A percentile compares a stretch with the other conserved stretches of the same genome.
Evolutionary conservation across 2,113 vertebrate species (phyloP).

Genomic region (Oenanthe oenanthe): DNA sequence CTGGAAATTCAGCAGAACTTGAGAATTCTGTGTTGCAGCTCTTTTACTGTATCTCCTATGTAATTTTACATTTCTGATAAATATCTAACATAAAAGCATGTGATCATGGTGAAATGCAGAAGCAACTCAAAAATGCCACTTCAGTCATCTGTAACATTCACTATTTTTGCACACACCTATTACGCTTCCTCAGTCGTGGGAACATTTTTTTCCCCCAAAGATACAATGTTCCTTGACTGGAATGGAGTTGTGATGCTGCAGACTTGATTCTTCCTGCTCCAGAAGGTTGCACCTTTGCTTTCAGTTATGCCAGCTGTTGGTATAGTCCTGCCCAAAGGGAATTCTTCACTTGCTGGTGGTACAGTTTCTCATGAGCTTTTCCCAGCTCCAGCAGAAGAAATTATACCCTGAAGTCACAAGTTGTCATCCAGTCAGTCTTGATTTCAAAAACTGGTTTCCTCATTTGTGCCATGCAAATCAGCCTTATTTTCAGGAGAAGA

Average conservation of each 20-base stretch:
- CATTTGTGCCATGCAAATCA: not conserved
- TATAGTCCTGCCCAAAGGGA: not conserved
- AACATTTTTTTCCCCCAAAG: not conserved
- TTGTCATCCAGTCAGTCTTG: not conserved
- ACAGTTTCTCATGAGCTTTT: not conserved
- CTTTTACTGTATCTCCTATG: not conserved
- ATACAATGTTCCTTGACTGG: not conserved
- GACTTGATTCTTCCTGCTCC: not conserved
- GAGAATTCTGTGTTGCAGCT: not conserved
- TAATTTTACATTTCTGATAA: not conserved
- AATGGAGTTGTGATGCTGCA: not conserved
- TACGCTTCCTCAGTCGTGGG: not conserved
- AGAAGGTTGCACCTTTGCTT: accelerated
- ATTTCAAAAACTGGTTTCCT: not conserved
- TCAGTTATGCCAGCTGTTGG: accelerated
- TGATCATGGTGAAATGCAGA: not conserved
- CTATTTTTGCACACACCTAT: accelerated
- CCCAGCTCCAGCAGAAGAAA: not conserved
- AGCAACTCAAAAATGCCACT: not conserved
- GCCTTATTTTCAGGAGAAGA: not conserved
- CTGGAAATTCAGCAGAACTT: not conserved
- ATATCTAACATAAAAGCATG: not conserved
- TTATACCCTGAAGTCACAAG: not conserved
- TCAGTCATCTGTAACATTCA: not conserved
- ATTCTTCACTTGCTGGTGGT: not conserved